Evolutionary conservation across 2,113 vertebrate species (phyloP), one percentile per base, ranked within the genome.

Genomic region (Benitochromis conjunctus): DNA sequence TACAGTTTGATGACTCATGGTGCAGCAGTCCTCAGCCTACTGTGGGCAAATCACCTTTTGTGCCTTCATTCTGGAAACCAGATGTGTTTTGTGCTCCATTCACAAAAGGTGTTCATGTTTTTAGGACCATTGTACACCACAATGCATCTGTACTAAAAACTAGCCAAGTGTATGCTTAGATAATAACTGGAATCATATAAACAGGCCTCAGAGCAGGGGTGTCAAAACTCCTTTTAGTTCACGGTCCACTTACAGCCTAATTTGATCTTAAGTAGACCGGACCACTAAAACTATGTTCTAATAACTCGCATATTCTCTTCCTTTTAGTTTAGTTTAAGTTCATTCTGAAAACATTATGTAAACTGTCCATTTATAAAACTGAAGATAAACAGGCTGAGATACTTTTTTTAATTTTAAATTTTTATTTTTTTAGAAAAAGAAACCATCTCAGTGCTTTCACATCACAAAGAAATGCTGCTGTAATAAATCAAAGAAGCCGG

Each of bases 1-100:
- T 62, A 12, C 58, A 79, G 54, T 79, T 29, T 2, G 34, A 85
- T 83, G 91, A 91, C 79, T 91, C 91, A 87, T 18, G 19, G 53
- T 77, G 85, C 83, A 71, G 79, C 76, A 58, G 66, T 74, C 38
- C 62, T 82, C 69, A 19, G 18, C 69, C 62, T 51, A 13, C 83
- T 84, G 64, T 58, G 51, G 31, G 43, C 41, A 77, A 55, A 86
- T 79, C 41, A 29, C 41, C 24, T n/a, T 86, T 79, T 78, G 24
- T 66, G 43, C 12, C 11, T 54, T 54, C 14, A 29, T 21, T 81
- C 38, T 57, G 5, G 46, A 76, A 51, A 31, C 29, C 43, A 8
- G 24, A 48, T 74, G 18, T 12, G 43, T 9, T 54, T 53, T 53
- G 0, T 34, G 26, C 1, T n/a, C 9, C 26, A 53, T 53, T 76